These are phyloP conservation scores for Pangasianodon hypophthalmus DNA, from an alignment of 2,113 vertebrate species.

Conservation along the genomic window DNA sequence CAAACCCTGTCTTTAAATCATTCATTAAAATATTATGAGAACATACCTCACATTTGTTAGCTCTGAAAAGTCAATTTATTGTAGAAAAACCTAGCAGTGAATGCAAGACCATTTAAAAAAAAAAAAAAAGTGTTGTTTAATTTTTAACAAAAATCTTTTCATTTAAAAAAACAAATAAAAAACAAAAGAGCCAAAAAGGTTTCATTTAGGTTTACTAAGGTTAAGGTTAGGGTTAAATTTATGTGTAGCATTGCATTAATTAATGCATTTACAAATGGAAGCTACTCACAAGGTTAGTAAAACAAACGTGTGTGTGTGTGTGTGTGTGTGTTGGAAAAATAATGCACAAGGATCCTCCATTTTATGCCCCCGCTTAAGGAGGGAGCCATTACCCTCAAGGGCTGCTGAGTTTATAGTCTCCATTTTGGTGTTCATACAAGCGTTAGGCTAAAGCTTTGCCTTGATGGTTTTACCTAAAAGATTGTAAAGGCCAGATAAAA, in stretches of 20 bases:
- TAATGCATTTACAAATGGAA: background rate
- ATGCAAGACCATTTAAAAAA: no score
- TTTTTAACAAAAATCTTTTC: background rate
- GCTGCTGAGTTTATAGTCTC: constrained; percentile 64
- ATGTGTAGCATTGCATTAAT: background rate
- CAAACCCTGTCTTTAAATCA: background rate
- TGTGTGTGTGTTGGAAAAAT: constrained; percentile 45
- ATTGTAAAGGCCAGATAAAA: constrained; percentile 54
- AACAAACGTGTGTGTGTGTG: constrained; percentile 28
- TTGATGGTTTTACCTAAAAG: constrained; percentile 65
- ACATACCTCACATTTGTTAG: background rate
- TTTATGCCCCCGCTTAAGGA: constrained; percentile 60
- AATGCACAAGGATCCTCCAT: constrained; percentile 66
- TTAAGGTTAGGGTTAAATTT: background rate
- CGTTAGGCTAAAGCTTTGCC: constrained; percentile 56
- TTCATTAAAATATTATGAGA: background rate
- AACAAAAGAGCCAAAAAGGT: background rate
- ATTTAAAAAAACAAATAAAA: background rate
- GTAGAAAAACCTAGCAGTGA: background rate
- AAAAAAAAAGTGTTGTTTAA: no score
- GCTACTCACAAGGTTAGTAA: background rate
- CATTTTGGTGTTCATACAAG: constrained; percentile 61
- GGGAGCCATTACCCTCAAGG: constrained; percentile 64
- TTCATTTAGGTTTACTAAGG: background rate
- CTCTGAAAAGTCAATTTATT: background rate